These are phyloP conservation scores for Cataglyphis livida DNA, from an alignment of 2,888 invertebrate species.

Conservation along the genomic window DNA sequence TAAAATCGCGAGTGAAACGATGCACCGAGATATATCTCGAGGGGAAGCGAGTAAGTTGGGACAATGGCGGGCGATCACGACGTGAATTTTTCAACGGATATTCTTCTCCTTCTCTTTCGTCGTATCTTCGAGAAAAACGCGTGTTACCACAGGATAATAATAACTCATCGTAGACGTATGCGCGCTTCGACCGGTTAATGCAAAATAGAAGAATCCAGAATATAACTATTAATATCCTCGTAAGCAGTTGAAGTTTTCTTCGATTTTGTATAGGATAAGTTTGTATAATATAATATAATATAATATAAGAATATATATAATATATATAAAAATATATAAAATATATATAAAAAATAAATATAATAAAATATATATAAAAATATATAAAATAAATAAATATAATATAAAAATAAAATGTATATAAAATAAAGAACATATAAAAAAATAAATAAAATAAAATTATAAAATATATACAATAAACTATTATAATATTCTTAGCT, in stretches of 20 bases:
- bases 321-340: too few species aligned
- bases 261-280: background rate
- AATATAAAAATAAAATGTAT: background rate
- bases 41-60: slow-evolving; percentile 1
- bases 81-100: slow-evolving; percentile 39
- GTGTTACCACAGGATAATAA: slow-evolving; percentile 37
- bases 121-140: slow-evolving; percentile 26
- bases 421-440: too few species aligned
- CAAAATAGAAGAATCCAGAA: slow-evolving; percentile 27
- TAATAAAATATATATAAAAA: too few species aligned
- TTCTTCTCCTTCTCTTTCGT: slow-evolving; percentile 17
- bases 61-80: slow-evolving; percentile 13
- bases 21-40: slow-evolving; percentile 21
- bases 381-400: too few species aligned
- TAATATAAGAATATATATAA: background rate
- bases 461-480: too few species aligned
- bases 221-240: slow-evolving; percentile 17
- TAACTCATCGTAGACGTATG: slow-evolving; percentile 35
- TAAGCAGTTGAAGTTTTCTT: background rate
- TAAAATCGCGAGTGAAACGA: slow-evolving; percentile 36
- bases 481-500: background rate
- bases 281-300: too few species aligned
- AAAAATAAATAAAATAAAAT: too few species aligned
- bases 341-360: too few species aligned
- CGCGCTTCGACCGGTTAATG: slow-evolving; percentile 17